These are phyloP conservation scores for Pristiophorus japonicus DNA, from an alignment of 2,113 vertebrate genomes.

Conservation along the genomic window DNA sequence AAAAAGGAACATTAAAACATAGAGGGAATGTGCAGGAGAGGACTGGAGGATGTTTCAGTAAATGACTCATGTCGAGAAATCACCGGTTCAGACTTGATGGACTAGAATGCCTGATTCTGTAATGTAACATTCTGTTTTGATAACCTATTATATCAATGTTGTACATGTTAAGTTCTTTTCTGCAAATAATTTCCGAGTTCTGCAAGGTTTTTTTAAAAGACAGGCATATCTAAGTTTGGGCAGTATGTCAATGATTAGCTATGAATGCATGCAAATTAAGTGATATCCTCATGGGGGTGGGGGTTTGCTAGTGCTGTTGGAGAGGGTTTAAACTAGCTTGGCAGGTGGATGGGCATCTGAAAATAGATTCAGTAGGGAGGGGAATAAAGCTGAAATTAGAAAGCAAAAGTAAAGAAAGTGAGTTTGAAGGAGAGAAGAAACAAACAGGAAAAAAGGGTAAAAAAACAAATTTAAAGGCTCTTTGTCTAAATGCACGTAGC, in stretches of 20 bases:
- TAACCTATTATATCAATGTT: not conserved
- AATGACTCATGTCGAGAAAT: not conserved
- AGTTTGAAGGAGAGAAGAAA: too few relatives aligned
- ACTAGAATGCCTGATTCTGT: not conserved
- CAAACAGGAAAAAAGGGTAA: too few relatives aligned
- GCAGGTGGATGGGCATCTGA: too few relatives aligned
- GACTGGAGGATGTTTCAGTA: not conserved
- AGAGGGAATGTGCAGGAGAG: not conserved
- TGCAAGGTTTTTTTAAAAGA: not conserved
- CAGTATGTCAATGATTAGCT: not conserved
- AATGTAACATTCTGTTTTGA: not conserved
- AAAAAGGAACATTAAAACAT: not conserved
- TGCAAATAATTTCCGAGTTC: not conserved
- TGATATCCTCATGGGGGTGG: too few relatives aligned
- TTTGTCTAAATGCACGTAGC: too few relatives aligned
- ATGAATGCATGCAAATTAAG: not conserved
- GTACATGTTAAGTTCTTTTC: too few relatives aligned
- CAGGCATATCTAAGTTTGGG: not conserved
- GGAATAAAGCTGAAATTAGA: too few relatives aligned
- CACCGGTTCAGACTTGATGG: not conserved
- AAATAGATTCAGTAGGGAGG: too few relatives aligned
- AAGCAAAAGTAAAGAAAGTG: too few relatives aligned
- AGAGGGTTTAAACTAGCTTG: too few relatives aligned
- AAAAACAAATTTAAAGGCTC: too few relatives aligned
- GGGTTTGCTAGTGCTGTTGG: too few relatives aligned